A percentile compares a stretch with the other conserved stretches of the same genome.
Evolutionary conservation across 2,888 invertebrate species (phyloP).

Genomic region (Rapana venosa): DNA sequence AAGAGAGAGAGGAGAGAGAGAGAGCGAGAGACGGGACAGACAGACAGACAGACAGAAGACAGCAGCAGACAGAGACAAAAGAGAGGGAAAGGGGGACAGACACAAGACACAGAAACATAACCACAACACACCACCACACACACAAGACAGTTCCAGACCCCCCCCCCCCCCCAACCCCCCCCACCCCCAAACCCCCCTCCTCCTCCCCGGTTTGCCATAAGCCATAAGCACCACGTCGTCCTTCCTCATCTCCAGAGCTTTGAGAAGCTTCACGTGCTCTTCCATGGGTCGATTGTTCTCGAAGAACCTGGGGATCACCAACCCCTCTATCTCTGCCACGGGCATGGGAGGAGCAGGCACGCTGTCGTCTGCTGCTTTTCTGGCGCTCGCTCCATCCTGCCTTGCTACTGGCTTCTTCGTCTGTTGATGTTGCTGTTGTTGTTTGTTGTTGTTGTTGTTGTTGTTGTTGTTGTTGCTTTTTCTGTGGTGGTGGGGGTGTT

Average conservation of each 20-base stretch:
- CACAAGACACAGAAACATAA: too few species aligned
- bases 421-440: not conserved
- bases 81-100: too few species aligned
- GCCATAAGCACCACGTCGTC: constrained; percentile 19
- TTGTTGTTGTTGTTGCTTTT: not conserved
- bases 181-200: too few species aligned
- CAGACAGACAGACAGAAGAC: too few species aligned
- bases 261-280: constrained; percentile 6
- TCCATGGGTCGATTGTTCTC: constrained; percentile 4
- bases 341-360: not conserved
- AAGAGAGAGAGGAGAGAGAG: not conserved
- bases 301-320: constrained; percentile 17
- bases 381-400: not conserved
- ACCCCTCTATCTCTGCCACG: constrained; percentile 1
- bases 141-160: too few species aligned
- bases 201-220: not conserved
- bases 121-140: too few species aligned
- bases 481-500: not conserved
- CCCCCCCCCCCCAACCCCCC: too few species aligned
- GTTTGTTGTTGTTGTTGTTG: too few species aligned
- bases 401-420: not conserved
- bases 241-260: not conserved
- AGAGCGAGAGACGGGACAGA: too few species aligned
- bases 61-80: too few species aligned
- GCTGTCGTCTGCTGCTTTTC: not conserved